These are phyloP conservation scores for Pyrocoelia pectoralis DNA, from an alignment of 2,888 invertebrate genomes.

Conservation along the genomic window DNA sequence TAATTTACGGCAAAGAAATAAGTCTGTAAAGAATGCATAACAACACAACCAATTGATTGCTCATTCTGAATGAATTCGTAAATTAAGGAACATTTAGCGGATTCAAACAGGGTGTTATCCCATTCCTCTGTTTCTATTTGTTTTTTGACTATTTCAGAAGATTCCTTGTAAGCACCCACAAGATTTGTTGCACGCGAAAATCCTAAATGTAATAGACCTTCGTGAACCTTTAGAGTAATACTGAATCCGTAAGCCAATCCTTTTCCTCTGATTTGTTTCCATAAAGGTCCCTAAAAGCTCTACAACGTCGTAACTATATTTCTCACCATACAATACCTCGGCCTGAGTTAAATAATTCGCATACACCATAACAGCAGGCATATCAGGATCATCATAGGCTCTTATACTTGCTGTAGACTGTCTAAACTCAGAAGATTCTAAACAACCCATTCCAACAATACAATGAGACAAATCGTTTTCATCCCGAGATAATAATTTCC, in stretches of 20 bases:
- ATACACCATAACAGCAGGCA: constrained; percentile 79
- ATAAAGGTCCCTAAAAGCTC: constrained; percentile 80
- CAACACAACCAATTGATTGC: constrained; percentile 78
- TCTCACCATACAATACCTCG: constrained; percentile 70
- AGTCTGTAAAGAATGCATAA: constrained; percentile 74
- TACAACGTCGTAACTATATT: constrained; percentile 14
- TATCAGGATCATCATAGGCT: constrained; percentile 68
- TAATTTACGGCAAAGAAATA: constrained; percentile 74
- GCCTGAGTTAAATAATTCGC: constrained; percentile 87
- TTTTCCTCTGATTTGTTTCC: constrained; percentile 85
- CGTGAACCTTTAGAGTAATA: constrained; percentile 69
- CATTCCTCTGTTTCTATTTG: constrained; percentile 71
- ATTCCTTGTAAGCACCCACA: constrained; percentile 80
- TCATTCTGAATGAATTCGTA: constrained; percentile 86
- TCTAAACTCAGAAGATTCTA: constrained; percentile 79
- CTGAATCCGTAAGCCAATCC: constrained; percentile 85
- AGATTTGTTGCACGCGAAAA: constrained; percentile 82
- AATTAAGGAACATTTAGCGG: constrained; percentile 86
- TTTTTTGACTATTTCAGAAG: constrained; percentile 74
- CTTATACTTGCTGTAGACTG: constrained; percentile 73
- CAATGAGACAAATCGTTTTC: constrained; percentile 63
- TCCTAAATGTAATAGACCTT: constrained; percentile 75
- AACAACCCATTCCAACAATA: constrained; percentile 81
- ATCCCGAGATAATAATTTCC: constrained; percentile 55
- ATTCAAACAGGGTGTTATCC: constrained; percentile 78